Percentiles rank a stretch among this genome's conserved stretches.
Evolutionary conservation across 1,140 invertebrate genomes (phyloP).

Genomic region (Adoxophyes honmai): DNA sequence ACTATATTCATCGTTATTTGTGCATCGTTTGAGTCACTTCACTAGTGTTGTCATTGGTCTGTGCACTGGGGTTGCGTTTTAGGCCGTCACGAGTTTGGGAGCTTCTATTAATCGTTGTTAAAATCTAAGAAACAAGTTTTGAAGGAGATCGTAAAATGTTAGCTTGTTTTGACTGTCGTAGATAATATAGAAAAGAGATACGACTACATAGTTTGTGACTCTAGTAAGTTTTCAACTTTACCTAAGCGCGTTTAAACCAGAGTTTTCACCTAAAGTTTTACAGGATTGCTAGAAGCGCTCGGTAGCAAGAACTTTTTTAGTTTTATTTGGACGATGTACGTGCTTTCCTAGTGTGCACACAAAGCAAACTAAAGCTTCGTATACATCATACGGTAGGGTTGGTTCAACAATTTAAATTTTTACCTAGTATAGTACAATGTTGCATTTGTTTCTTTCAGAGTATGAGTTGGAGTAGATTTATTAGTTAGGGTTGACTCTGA

Average conservation of each 20-base stretch:
- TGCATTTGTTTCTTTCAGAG: too few species aligned
- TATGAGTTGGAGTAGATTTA: too few species aligned
- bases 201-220: too few species aligned
- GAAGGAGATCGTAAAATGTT: neutral
- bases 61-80: neutral
- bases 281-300: slow-evolving; percentile 1
- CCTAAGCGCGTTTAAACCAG: neutral
- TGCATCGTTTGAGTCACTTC: slow-evolving; percentile 39
- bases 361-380: neutral
- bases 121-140: neutral
- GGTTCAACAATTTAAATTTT: neutral
- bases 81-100: slow-evolving; percentile 18
- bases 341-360: slow-evolving; percentile 1
- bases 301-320: neutral
- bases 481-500: too few species aligned
- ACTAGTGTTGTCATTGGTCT: slow-evolving; percentile 26
- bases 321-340: slow-evolving; percentile 9
- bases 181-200: too few species aligned
- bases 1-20: slow-evolving; percentile 25
- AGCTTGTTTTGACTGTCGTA: too few species aligned
- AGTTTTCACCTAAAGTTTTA: neutral
- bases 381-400: neutral
- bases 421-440: too few species aligned
- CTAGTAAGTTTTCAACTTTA: neutral
- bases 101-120: too few species aligned